Evolutionary conservation across 2,113 vertebrate genomes (phyloP).

Genomic region (Terrapene triunguis): DNA sequence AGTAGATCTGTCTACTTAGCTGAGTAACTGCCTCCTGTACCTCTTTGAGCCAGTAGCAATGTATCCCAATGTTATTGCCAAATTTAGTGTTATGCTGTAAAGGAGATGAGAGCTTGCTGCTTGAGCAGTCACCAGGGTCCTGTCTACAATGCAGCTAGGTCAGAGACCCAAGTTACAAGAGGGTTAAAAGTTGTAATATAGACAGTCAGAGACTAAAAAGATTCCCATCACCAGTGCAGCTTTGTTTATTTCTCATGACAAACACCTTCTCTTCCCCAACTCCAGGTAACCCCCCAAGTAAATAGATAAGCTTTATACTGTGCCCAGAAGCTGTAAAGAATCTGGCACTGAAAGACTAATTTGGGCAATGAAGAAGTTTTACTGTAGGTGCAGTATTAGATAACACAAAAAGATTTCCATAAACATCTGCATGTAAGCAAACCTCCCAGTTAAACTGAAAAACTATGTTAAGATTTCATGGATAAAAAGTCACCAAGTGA

Average conservation of each 20-base stretch:
- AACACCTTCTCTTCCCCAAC: background rate
- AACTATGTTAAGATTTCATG: background rate
- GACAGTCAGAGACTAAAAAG: background rate
- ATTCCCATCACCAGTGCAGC: background rate
- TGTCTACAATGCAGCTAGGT: fast-evolving
- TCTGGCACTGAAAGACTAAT: background rate
- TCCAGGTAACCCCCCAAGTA: background rate
- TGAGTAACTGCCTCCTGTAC: background rate
- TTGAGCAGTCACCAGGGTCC: background rate
- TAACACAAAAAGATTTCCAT: background rate
- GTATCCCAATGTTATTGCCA: background rate
- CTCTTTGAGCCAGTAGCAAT: background rate
- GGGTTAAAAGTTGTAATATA: background rate
- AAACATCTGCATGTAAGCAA: background rate
- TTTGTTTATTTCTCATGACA: background rate
- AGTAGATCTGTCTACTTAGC: conserved; percentile 6
- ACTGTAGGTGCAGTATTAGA: background rate
- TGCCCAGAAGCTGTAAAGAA: background rate
- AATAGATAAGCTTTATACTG: background rate
- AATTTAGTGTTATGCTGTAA: background rate
- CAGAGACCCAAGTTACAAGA: fast-evolving
- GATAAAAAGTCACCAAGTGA: background rate
- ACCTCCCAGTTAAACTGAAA: background rate
- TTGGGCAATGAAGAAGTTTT: background rate
- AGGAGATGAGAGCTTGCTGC: background rate